These are phyloP conservation scores for Rhamnusium bicolor DNA, from an alignment of 2,888 invertebrate species.

Conservation along the genomic window DNA sequence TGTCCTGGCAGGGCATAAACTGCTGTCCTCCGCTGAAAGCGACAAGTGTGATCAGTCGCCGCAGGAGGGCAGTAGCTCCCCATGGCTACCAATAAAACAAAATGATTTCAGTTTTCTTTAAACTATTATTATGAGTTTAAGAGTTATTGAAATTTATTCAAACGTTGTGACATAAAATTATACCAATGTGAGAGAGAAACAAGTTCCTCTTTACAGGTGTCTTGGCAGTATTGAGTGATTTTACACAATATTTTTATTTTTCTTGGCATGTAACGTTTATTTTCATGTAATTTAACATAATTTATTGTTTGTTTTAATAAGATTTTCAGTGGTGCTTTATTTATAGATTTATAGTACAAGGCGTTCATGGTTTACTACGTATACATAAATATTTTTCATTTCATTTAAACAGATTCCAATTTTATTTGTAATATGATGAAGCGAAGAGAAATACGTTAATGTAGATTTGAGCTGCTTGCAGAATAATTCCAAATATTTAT, in stretches of 20 bases:
- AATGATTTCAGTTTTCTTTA: slow-evolving; percentile 63
- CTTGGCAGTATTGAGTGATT: slow-evolving; percentile 3
- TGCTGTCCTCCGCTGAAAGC: slow-evolving; percentile 65
- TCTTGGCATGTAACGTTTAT: neutral
- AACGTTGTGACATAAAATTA: slow-evolving; percentile 62
- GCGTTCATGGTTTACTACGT: neutral
- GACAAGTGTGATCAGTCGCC: slow-evolving; percentile 67
- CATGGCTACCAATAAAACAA: slow-evolving; percentile 67
- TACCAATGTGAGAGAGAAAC: slow-evolving; percentile 39
- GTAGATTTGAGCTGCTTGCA: no score
- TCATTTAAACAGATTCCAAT: neutral
- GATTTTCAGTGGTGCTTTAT: neutral
- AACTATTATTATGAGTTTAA: slow-evolving; percentile 64
- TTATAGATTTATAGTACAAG: neutral
- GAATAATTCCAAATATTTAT: no score
- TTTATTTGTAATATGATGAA: no score
- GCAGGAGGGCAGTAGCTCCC: slow-evolving; percentile 64
- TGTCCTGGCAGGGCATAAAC: slow-evolving; percentile 56
- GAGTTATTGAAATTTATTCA: slow-evolving; percentile 69
- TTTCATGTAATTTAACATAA: neutral
- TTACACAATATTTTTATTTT: neutral
- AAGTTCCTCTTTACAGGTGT: slow-evolving; percentile 45
- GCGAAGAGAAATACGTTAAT: no score
- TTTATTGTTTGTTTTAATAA: neutral
- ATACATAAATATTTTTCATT: neutral